These are phyloP conservation scores for Orthosia incerta DNA, from an alignment of 2,888 invertebrate species.

Conservation along the genomic window DNA sequence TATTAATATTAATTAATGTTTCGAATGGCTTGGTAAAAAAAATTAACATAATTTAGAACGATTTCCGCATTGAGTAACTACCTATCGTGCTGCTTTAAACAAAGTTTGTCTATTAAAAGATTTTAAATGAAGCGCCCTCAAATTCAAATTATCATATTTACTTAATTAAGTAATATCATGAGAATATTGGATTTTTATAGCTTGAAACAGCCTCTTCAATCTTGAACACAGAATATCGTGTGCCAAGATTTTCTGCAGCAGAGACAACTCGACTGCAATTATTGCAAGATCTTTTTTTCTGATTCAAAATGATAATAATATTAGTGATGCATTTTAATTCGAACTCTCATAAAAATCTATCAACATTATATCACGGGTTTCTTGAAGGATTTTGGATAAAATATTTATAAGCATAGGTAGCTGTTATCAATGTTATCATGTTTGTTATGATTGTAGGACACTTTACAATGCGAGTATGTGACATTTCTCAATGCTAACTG, in stretches of 20 bases:
- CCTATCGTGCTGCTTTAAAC: slow-evolving; percentile 1
- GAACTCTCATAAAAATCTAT: not conserved
- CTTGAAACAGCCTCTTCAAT: no score
- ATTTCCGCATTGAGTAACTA: slow-evolving; percentile 37
- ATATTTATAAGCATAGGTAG: not conserved
- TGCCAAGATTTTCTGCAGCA: no score
- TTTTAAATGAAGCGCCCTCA: not conserved
- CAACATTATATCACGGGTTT: not conserved
- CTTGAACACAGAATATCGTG: no score
- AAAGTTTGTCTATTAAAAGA: not conserved
- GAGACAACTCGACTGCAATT: no score
- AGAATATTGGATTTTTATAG: not conserved
- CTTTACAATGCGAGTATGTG: slow-evolving; percentile 39
- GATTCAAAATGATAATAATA: not conserved
- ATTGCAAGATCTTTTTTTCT: no score
- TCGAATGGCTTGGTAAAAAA: slow-evolving; percentile 23
- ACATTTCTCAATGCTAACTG: slow-evolving; percentile 39
- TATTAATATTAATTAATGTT: slow-evolving; percentile 4
- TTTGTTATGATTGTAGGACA: slow-evolving; percentile 18
- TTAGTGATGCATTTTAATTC: not conserved
- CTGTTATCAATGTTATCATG: not conserved
- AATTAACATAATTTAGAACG: not conserved
- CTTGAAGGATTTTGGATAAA: not conserved
- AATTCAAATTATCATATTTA: slow-evolving; percentile 5
- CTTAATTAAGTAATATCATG: not conserved